Percentiles rank a stretch among this genome's conserved stretches.
Conservation (phyloP, 2,797 vertebrate genomes). For the Peromyscus melanophrys region DNA sequence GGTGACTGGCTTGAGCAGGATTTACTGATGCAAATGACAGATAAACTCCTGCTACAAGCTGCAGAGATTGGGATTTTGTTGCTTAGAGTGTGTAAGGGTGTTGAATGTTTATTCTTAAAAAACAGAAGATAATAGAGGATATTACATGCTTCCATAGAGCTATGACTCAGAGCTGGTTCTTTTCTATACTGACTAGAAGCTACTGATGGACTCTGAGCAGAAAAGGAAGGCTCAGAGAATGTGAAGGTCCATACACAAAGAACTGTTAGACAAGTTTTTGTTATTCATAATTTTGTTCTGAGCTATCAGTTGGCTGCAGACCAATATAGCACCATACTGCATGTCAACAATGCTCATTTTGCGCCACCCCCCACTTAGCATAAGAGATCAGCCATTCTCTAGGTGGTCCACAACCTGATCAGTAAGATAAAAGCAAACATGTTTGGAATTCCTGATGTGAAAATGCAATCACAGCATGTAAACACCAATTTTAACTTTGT, state of each 20-base stretch:
- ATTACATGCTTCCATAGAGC: background rate
- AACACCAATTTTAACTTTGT: background rate
- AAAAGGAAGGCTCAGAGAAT: background rate
- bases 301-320: background rate
- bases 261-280: background rate
- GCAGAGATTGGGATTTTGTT: background rate
- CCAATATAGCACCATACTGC: background rate
- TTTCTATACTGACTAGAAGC: background rate
- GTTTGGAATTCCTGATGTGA: background rate
- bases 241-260: background rate
- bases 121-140: background rate
- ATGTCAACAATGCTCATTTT: background rate
- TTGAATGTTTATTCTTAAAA: background rate
- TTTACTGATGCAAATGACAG: background rate
- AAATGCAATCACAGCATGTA: background rate
- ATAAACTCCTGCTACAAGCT: background rate
- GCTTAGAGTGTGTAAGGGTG: background rate
- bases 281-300: background rate
- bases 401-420: background rate
- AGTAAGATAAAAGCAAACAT: background rate
- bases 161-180: background rate
- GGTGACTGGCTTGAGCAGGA: background rate
- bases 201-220: background rate
- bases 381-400: background rate
- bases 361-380: background rate